Evolutionary conservation across 2,797 vertebrate genomes (phyloP).

Genomic region (Karalla daura): DNA sequence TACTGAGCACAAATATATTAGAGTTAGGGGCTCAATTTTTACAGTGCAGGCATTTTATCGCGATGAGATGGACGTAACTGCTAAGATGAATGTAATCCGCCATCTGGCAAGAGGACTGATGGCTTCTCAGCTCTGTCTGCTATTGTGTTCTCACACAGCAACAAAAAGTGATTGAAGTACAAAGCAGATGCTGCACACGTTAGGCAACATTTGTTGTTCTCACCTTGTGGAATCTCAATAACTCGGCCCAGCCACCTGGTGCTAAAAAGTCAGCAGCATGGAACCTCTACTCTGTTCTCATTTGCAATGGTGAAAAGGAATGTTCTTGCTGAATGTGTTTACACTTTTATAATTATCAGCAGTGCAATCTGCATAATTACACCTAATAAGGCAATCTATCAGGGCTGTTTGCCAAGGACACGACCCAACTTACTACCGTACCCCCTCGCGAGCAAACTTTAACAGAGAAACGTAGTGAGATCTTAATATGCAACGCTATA

Average conservation of each 20-base stretch:
- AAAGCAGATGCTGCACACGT: constrained; percentile 64
- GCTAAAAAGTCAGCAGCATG: constrained; percentile 67
- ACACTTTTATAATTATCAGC: constrained; percentile 76
- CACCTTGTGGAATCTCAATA: constrained; percentile 70
- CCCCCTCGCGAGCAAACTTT: constrained; percentile 52
- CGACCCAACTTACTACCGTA: constrained; percentile 44
- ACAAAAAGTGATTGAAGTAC: constrained; percentile 30
- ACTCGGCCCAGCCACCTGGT: constrained; percentile 68
- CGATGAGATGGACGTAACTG: constrained; percentile 28
- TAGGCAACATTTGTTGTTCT: constrained; percentile 53
- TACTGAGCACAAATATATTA: constrained; percentile 17
- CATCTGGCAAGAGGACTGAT: constrained; percentile 48
- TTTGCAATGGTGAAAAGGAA: constrained; percentile 72
- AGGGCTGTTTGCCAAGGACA: constrained; percentile 71
- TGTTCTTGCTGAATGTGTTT: constrained; percentile 73
- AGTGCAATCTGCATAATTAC: constrained; percentile 78
- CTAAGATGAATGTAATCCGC: constrained; percentile 35
- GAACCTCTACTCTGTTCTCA: constrained; percentile 57
- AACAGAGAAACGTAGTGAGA: constrained; percentile 20
- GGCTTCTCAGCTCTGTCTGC: constrained; percentile 20
- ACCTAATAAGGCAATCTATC: constrained; percentile 76
- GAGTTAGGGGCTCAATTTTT: constrained; percentile 3
- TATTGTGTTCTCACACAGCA: constrained; percentile 16
- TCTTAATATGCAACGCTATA: constrained; percentile 2
- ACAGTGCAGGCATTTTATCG: constrained; percentile 27